phyloP scores from a whole-genome alignment of 2,888 invertebrate species.

The Kuschelorhynchus macadamiae region DNA sequence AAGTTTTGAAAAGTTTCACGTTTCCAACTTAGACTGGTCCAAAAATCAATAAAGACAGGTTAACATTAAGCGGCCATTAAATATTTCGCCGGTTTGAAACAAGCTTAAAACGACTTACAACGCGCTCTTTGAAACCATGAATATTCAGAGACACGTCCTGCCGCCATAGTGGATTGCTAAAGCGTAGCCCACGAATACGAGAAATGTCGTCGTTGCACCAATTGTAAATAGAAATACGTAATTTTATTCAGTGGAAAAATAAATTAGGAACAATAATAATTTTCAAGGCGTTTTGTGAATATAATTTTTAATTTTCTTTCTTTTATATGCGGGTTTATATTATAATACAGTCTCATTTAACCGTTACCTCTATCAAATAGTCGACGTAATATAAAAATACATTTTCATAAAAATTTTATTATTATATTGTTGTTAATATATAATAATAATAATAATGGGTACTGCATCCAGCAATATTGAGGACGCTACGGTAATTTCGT shows the following conservation, averaged over 20 bases:
- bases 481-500: too few relatives aligned
- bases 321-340: too few relatives aligned
- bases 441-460: too few relatives aligned
- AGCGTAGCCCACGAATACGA: constrained; percentile 36
- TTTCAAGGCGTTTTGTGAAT: too few relatives aligned
- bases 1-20: constrained; percentile 23
- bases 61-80: constrained; percentile 48
- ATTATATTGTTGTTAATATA: too few relatives aligned
- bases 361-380: too few relatives aligned
- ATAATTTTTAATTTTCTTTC: too few relatives aligned
- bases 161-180: constrained; percentile 43
- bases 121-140: constrained; percentile 58
- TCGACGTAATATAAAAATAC: too few relatives aligned
- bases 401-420: too few relatives aligned
- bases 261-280: constrained; percentile 26
- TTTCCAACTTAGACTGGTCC: constrained; percentile 20
- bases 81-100: constrained; percentile 41
- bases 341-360: too few relatives aligned
- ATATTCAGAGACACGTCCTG: constrained; percentile 60
- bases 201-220: constrained; percentile 38
- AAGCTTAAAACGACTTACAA: constrained; percentile 51
- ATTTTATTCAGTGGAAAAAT: constrained; percentile 11
- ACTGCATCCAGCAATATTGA: too few relatives aligned
- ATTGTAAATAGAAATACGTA: constrained; percentile 28
- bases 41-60: constrained; percentile 41